These are phyloP conservation scores for Heliocidaris tuberculata DNA, from an alignment of 35 echinoderm and acorn worm species.

Conservation along the genomic window DNA sequence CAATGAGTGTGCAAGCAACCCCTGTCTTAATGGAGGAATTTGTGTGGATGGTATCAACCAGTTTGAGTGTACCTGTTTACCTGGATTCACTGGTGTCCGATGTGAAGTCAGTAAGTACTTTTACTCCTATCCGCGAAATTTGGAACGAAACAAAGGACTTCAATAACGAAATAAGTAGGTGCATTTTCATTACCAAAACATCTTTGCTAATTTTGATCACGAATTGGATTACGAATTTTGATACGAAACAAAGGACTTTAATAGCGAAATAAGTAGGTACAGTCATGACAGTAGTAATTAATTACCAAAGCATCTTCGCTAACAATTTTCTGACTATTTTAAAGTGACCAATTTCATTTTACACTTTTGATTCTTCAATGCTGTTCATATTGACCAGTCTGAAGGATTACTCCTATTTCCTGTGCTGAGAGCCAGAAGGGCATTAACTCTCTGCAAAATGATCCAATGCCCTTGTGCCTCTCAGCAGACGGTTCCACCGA, in stretches of 20 bases:
- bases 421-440: too few relatives aligned
- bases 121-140: not conserved
- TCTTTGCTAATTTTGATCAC: too few relatives aligned
- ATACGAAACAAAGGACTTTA: not conserved
- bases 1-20: constrained; percentile 45
- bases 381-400: not conserved
- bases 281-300: too few relatives aligned
- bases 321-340: not conserved
- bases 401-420: not conserved
- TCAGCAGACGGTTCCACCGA: too few relatives aligned
- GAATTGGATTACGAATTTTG: too few relatives aligned
- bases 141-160: not conserved
- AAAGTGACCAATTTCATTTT: not conserved
- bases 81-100: constrained; percentile 45
- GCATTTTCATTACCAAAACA: too few relatives aligned
- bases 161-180: too few relatives aligned
- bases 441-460: too few relatives aligned
- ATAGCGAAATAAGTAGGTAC: too few relatives aligned
- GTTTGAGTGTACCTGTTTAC: constrained; percentile 43
- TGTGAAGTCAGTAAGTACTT: constrained; percentile 54
- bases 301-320: too few relatives aligned
- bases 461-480: too few relatives aligned
- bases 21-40: constrained; percentile 54
- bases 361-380: not conserved
- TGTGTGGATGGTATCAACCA: constrained; percentile 44